Conservation (phyloP, 1,140 invertebrate species). For the Chrysoperla carnea region DNA sequence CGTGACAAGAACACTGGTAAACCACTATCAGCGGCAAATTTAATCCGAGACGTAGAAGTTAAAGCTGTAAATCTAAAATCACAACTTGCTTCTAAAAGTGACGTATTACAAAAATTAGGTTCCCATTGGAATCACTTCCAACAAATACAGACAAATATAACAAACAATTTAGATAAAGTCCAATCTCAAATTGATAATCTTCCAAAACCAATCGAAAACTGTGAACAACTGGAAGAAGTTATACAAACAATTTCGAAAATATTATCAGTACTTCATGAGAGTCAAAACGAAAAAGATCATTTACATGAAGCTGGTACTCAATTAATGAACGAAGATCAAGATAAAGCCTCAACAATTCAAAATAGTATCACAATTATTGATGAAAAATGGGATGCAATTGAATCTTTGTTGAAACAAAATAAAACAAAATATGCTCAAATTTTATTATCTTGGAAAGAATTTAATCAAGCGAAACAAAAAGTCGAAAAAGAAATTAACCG, state of each 20-base stretch:
- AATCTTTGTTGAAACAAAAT: conserved; percentile 52
- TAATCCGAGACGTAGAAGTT: conserved; percentile 52
- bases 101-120: conserved; percentile 46
- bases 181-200: conserved; percentile 32
- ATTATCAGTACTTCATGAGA: conserved; percentile 31
- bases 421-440: conserved; percentile 55
- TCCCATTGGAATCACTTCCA: conserved; percentile 50
- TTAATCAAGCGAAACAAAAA: conserved; percentile 48
- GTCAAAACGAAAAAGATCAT: conserved; percentile 31
- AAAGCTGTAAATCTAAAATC: conserved; percentile 42
- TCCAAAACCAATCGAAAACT: conserved; percentile 25
- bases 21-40: conserved; percentile 43
- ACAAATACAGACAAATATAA: conserved; percentile 41
- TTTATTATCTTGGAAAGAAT: conserved; percentile 53
- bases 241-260: conserved; percentile 35
- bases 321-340: conserved; percentile 64
- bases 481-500: conserved; percentile 48
- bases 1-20: conserved; percentile 45
- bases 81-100: conserved; percentile 41
- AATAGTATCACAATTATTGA: conserved; percentile 56
- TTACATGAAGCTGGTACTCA: conserved; percentile 51
- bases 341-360: conserved; percentile 59
- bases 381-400: conserved; percentile 59
- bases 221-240: conserved; percentile 36
- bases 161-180: conserved; percentile 37